Evolutionary conservation across 2,888 invertebrate species (phyloP), one percentile per base, ranked within the genome.

Genomic region (Tetrapedia diversipes): DNA sequence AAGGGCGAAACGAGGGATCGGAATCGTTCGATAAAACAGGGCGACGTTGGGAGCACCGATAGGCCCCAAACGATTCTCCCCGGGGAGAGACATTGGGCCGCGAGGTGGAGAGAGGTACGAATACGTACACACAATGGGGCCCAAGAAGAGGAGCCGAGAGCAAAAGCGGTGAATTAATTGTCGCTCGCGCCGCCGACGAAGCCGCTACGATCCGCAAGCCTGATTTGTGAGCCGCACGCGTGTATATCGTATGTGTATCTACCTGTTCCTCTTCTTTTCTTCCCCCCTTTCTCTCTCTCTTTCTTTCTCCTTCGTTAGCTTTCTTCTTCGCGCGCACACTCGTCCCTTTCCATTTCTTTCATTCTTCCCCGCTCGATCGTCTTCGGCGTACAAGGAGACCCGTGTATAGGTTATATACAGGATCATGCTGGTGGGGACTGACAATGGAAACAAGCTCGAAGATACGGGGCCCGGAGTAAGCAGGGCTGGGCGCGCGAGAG

Each of bases 151-250:
- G 56, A 75, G 69, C 70, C 76, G 80, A 77, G 87, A 86, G 88
- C 86, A 88, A 86, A 88, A 87, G 86, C 89, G 89, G 90, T 89
- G 90, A 89, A 89, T 89, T 89, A 89, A 89, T 89, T 89, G 89
- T 89, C 89, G 89, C 89, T 90, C 87, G 89, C 89, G 87, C 89
- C 85, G 88, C 86, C 86, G 86, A 82, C 83, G 86, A 84, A 83
- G 83, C 83, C 83, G 78, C 84, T 76, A 73, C 83, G 80, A 82
- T 82, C 80, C 75, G 72, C 83, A 76, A 84, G 81, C 79, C 87
- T 87, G 89, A 89, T 89, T 89, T 89, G 89, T 89, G 89, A 83
- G 82, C 83, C 87, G 86, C 89, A 87, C 87, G 87, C 88, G 88
- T 88, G 86, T 89, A 78, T 82, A 71, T 76, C 67, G 75, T 76